Base-by-base conservation (phyloP, 2,888 invertebrate species). In the Pyrrhia umbra region DNA sequence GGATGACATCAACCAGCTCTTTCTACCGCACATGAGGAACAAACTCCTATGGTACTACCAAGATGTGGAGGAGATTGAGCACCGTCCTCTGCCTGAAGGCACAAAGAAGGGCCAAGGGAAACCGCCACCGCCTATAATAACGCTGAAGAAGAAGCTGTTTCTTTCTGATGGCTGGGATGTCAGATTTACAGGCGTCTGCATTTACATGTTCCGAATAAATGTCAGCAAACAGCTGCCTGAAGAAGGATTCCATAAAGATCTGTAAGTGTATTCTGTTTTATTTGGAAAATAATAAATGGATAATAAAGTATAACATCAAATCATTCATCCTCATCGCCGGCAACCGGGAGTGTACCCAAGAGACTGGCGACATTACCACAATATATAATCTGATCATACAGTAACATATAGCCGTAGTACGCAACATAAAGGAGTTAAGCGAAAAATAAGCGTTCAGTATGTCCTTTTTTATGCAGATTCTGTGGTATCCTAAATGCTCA, bases 21-120 rank as follows among this genome's bases (percentile, higher is more conserved):
- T 98, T 86, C 93, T 98, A 25, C 98, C 98, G 0, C 97, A 98
- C 84, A 97, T 97, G 97, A 96, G 97, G 80, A 97, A 97, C 77
- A 98, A 98, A 81, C 95, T 98, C 27, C 95, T 98, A 77, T 98
- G 98, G 98, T 98, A 97, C 89, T 98, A 98, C 86, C 98, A 98
- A 92, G 98, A 98, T 67, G 96, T 97, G 50, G 97, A 97, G 77
- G 97, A 97, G 80, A 94, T 95, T 0, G 96, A 96, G 47, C 93
- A 90, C 0, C 92, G 94, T n/a, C 92, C 95, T n/a, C 88, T 86
- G 5, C 85, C 85, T 55, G 87, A 96, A 83, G 89, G 94, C 79
- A 75, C 94, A 76, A 86, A 96, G 90, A 95, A 86, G 82, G 95
- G 84, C 68, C 95, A 82, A 69, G 95, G 93, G 18, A 95, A 95